Evolutionary conservation across 2,888 invertebrate genomes (phyloP).

Genomic region (Onthophagus sagittarius): DNA sequence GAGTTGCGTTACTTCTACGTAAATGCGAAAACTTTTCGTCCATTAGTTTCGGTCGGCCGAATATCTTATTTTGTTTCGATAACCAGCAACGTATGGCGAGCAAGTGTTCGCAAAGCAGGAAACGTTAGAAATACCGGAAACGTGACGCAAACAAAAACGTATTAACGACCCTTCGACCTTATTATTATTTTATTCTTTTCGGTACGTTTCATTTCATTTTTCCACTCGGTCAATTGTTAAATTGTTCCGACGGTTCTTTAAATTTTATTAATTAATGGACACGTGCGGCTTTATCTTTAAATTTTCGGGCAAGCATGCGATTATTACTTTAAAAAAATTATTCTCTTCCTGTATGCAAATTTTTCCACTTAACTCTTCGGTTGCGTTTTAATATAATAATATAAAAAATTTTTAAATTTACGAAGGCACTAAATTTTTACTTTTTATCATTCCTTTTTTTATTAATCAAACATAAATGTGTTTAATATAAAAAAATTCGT

Average conservation of each 20-base stretch:
- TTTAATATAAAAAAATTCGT: too few relatives aligned
- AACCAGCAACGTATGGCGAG: slow-evolving; percentile 19
- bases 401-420: background rate
- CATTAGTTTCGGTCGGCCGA: slow-evolving; percentile 3
- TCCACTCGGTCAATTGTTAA: slow-evolving; percentile 1
- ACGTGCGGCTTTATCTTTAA: background rate
- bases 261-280: background rate
- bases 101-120: slow-evolving; percentile 20
- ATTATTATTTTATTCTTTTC: background rate
- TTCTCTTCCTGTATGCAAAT: background rate
- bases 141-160: slow-evolving; percentile 6
- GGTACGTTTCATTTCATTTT: background rate
- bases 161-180: slow-evolving; percentile 1
- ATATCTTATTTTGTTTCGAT: background rate
- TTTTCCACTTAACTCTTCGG: background rate
- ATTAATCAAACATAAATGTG: too few relatives aligned
- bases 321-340: background rate
- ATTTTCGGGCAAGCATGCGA: background rate
- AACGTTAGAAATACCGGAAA: slow-evolving; percentile 20
- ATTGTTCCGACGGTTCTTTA: background rate
- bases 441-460: too few relatives aligned
- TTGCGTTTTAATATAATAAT: background rate
- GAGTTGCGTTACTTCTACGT: background rate
- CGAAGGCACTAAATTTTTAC: background rate
- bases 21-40: background rate